Conservation (phyloP, 1,140 invertebrate species). For the Steinernema feltiae region DNA sequence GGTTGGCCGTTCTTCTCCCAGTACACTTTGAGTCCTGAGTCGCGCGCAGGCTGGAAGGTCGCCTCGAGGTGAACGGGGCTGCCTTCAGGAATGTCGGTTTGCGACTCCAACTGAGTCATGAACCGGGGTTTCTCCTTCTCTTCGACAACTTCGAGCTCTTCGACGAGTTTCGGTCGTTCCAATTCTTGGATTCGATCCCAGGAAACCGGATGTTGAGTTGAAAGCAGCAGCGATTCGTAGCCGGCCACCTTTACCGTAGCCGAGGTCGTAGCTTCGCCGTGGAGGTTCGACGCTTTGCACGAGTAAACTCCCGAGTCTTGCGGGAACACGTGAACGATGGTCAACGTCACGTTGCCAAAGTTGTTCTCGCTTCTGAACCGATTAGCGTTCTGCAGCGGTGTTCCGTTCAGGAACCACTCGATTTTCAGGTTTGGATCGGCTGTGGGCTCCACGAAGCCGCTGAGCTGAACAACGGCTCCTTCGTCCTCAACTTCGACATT, state of each 20-base stretch:
- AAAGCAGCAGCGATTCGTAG: slow-evolving; percentile 34
- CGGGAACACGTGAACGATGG: slow-evolving; percentile 77
- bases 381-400: slow-evolving; percentile 69
- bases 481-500: slow-evolving; percentile 52
- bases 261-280: slow-evolving; percentile 84
- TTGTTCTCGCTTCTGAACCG: slow-evolving; percentile 64
- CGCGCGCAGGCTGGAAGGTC: slow-evolving; percentile 86
- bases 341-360: slow-evolving; percentile 83
- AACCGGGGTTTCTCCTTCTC: slow-evolving; percentile 56
- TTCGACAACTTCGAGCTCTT: slow-evolving; percentile 48
- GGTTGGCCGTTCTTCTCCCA: slow-evolving; percentile 40
- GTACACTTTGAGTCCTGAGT: slow-evolving; percentile 74
- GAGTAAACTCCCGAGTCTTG: slow-evolving; percentile 89
- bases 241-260: slow-evolving; percentile 73
- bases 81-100: slow-evolving; percentile 65
- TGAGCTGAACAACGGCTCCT: slow-evolving; percentile 42
- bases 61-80: slow-evolving; percentile 89
- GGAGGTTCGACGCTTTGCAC: slow-evolving; percentile 78
- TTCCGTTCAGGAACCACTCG: slow-evolving; percentile 88
- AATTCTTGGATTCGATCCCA: slow-evolving; percentile 56
- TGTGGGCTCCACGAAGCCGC: slow-evolving; percentile 77
- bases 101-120: slow-evolving; percentile 50
- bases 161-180: slow-evolving; percentile 42
- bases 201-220: slow-evolving; percentile 48
- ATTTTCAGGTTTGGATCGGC: slow-evolving; percentile 89